These are phyloP conservation scores for Trissolcus basalis DNA, from an alignment of 1,140 invertebrate genomes.

Conservation along the genomic window DNA sequence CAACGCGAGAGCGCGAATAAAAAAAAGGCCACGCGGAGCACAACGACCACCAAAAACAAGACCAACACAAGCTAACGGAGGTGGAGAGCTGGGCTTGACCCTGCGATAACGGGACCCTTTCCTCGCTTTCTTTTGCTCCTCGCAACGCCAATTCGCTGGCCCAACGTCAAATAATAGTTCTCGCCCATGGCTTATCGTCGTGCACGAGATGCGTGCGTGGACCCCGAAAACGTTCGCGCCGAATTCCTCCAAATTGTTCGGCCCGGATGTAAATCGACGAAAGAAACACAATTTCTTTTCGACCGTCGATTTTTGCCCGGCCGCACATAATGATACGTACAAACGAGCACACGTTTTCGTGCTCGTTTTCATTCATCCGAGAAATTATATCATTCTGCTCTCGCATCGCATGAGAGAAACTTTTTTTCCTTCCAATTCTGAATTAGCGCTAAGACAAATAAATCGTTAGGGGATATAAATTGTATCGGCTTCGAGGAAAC, in stretches of 20 bases:
- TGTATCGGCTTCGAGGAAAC: neutral
- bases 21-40: conserved; percentile 55
- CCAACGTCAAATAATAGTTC: conserved; percentile 61
- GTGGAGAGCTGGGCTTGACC: conserved; percentile 69
- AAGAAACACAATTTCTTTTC: no score
- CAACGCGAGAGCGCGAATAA: conserved; percentile 43
- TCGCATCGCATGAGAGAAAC: no score
- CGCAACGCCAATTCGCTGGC: conserved; percentile 65
- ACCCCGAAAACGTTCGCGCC: no score
- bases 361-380: no score
- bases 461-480: neutral
- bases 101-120: conserved; percentile 74
- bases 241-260: no score
- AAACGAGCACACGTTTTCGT: no score
- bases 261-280: no score
- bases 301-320: no score
- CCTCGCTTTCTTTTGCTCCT: conserved; percentile 69
- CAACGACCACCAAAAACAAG: conserved; percentile 47
- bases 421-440: no score
- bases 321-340: no score
- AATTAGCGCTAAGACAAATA: no score
- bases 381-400: no score
- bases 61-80: conserved; percentile 43
- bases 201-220: conserved; percentile 6
- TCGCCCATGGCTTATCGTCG: conserved; percentile 28